Base-by-base conservation (phyloP, 2,113 vertebrate species). In the Gyps fulvus region DNA sequence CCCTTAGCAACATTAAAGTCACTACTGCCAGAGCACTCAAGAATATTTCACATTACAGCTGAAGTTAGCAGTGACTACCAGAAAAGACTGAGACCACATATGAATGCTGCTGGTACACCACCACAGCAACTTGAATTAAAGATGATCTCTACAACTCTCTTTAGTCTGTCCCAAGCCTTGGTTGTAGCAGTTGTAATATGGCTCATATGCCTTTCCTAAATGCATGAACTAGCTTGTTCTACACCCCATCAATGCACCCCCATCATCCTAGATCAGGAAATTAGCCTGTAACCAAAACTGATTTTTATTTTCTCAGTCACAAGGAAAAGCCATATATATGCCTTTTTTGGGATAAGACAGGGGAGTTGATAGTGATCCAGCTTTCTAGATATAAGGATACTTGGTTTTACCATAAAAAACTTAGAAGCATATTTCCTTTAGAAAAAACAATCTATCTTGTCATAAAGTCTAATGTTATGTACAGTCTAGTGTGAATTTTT, bases 221-320 rank as follows among this genome's bases (percentile, higher is more conserved):
- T 17, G 32, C 17, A 49, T 26, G 42, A 86, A 40, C 23, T 21
- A 81, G 12, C 10, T 63, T 77, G 11, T 49, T 69, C 40, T 52
- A 25, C 5, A 57, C 0, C 4, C 4, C 17, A 26, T 22, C 31
- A 65, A 25, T 1, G 1, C 21, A 78, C 4, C 9, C 16, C 11
- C 42, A 81, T 10, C 47, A 87, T 38, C 12, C 38, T 31, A 31
- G 21, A 85, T 22, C 15, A 59, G 4, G 15, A 74, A 85, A 88
- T 36, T 14, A 59, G 23, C 18, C 16, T 55, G 17, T 32, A 81
- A 59, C 38, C 17, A 91, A 94, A 82, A 34, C 12, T 22, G 13
- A 55, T 9, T 31, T 77, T 57, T 73, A 55, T 65, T 85, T 87
- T 79, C 55, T 87, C 54, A 34, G 27, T 81, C 61, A 81, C 20